Evolutionary conservation across 2,888 invertebrate species (phyloP), one percentile per base, ranked within the genome.

Genomic region (Drosophila recens): DNA sequence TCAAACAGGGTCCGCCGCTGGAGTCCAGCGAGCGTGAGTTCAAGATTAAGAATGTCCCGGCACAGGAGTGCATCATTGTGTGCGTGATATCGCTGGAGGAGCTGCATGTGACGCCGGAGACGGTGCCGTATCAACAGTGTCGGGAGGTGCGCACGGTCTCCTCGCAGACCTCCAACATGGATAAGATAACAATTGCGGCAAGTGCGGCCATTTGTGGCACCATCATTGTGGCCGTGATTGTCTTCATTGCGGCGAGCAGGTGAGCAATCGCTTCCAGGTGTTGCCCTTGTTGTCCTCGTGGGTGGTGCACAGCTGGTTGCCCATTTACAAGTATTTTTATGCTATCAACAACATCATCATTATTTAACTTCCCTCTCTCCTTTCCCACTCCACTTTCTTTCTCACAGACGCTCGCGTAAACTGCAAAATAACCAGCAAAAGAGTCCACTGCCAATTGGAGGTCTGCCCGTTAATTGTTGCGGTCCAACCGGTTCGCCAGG

Each of bases 181-280:
- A 98, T 93, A 98, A 97, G 93, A 97, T 98, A 90, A 98, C 98
- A 58, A 98, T 98, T 89, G 97, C 97, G 27, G 97, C 97, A 4
- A 97, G 97, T 90, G 97, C 97, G 20, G 97, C 97, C 65, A 98
- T 98, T 90, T 98, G 98, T 92, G 97, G 97, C 45, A 97, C 97
- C 45, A 97, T 98, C 84, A 96, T 98, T 67, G 95, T 97, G 49
- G 98, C 97, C 0, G 97, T 98, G 65, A 96, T 98, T 80, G 95
- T 98, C 79, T 97, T 98, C 92, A 96, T 98, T 59, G 97, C 97
- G 52, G 97, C 97, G 23, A 97, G 97, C 80, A 95, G 93, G 93
- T 93, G 77, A 90, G 89, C 42, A 45, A 27, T 23, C 13, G 13
- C 13, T 27, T 23, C 23, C 20, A 43, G 42, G 15, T 42, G 17